Percentiles rank a stretch among this genome's conserved stretches.
phyloP scores from a whole-genome alignment of 2,113 vertebrate genomes.

The Bufo bufo region DNA sequence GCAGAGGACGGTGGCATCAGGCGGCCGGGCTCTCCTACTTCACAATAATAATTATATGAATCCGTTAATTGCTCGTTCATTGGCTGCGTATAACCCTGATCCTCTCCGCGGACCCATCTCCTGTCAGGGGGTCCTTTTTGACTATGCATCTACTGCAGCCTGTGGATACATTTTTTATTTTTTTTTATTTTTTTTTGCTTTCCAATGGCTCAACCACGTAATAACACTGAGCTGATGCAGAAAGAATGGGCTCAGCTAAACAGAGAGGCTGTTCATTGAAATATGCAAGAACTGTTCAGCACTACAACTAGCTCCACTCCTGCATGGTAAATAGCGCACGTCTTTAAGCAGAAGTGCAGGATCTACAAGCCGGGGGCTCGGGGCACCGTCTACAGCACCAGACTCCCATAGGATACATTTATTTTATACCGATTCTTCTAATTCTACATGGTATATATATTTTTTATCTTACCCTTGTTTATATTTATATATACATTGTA shows the following conservation, averaged over 20 bases:
- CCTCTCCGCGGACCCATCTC: not conserved
- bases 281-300: slow-evolving; percentile 29
- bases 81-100: not conserved
- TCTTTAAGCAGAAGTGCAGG: not conserved
- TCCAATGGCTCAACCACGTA: slow-evolving; percentile 4
- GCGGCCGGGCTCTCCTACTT: not conserved
- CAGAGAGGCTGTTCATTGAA: slow-evolving; percentile 35
- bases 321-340: slow-evolving; percentile 16
- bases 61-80: not conserved
- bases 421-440: not conserved
- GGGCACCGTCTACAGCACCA: not conserved
- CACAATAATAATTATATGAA: not conserved
- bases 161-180: not conserved
- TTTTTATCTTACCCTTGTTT: not conserved
- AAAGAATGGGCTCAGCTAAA: slow-evolving; percentile 26
- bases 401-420: not conserved
- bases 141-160: not conserved
- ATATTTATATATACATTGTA: not conserved
- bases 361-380: not conserved
- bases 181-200: slow-evolving; percentile 9
- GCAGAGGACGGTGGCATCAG: slow-evolving; percentile 27
- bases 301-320: slow-evolving; percentile 7
- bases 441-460: not conserved
- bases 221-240: slow-evolving; percentile 43
- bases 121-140: not conserved